phyloP scores from a whole-genome alignment of 1,140 invertebrate genomes.

The Drosophila cardini region DNA sequence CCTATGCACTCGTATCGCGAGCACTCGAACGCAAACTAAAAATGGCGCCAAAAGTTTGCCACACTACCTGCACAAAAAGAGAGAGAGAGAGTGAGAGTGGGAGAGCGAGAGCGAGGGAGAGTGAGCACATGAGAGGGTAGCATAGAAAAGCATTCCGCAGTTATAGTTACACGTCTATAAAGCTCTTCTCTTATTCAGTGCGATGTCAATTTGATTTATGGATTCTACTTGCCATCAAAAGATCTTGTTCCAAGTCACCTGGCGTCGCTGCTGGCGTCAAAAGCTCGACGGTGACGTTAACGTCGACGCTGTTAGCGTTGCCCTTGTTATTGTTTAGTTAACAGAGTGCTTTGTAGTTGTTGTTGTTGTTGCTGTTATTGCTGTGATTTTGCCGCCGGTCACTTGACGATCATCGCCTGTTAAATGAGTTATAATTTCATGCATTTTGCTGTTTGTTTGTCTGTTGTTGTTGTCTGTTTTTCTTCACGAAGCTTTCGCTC shows the following conservation, averaged over 20 bases:
- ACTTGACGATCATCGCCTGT: constrained; percentile 40
- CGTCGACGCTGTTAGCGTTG: constrained; percentile 13
- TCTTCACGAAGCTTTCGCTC: constrained; percentile 5
- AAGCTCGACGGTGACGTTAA: constrained; percentile 13
- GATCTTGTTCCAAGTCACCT: constrained; percentile 30
- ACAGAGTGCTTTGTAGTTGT: constrained; percentile 1
- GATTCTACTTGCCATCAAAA: constrained; percentile 4
- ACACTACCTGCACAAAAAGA: constrained; percentile 40
- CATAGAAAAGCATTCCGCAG: constrained; percentile 43
- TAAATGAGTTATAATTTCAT: constrained; percentile 24
- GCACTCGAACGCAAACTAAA: constrained; percentile 74
- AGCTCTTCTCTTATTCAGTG: constrained; percentile 45
- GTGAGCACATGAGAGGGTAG: constrained; percentile 21
- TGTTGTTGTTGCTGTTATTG: too few relatives aligned
- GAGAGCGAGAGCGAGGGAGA: constrained; percentile 3
- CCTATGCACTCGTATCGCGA: constrained; percentile 70
- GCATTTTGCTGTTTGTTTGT: constrained; percentile 7
- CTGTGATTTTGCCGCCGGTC: constrained; percentile 15
- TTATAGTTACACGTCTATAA: constrained; percentile 52
- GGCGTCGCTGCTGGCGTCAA: constrained; percentile 18
- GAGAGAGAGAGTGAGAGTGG: constrained; percentile 29
- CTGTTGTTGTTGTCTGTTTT: constrained; percentile 25
- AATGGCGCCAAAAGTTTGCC: constrained; percentile 78
- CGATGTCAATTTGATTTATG: constrained; percentile 25
- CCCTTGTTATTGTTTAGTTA: constrained; percentile 38